Evolutionary conservation across 2,113 vertebrate species (phyloP).

Genomic region (Cebidichthys violaceus): DNA sequence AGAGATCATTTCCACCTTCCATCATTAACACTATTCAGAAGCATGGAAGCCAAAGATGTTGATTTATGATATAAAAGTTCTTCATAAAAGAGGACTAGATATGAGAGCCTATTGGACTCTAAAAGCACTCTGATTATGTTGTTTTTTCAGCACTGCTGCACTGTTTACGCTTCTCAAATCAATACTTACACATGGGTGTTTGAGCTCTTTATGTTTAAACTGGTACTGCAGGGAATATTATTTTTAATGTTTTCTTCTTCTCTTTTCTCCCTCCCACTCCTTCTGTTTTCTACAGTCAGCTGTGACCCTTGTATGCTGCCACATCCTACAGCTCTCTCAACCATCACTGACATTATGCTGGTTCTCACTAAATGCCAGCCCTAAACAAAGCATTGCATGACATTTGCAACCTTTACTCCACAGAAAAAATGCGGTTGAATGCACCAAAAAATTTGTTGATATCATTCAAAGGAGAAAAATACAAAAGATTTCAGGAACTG

Average conservation of each 20-base stretch:
- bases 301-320: conserved; percentile 31
- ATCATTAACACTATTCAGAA: conserved; percentile 13
- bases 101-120: conserved; percentile 20
- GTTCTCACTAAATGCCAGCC: conserved; percentile 40
- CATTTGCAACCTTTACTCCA: conserved; percentile 5
- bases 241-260: neutral
- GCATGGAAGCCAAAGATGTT: conserved; percentile 6
- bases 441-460: conserved; percentile 13
- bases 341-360: conserved; percentile 41
- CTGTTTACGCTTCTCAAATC: conserved; percentile 39
- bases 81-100: conserved; percentile 21
- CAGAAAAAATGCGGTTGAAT: conserved; percentile 11
- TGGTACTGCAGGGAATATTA: conserved; percentile 5
- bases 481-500: neutral
- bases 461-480: neutral
- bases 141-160: conserved; percentile 21
- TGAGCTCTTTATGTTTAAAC: conserved; percentile 15
- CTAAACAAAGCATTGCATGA: neutral
- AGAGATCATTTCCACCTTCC: neutral
- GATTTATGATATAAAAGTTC: conserved; percentile 26
- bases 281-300: conserved; percentile 38
- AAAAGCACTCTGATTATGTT: conserved; percentile 29
- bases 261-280: neutral
- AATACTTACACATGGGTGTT: conserved; percentile 18
- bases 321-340: conserved; percentile 35